Conservation (phyloP, 2,888 invertebrate species). For the Bedellia somnulentella region DNA sequence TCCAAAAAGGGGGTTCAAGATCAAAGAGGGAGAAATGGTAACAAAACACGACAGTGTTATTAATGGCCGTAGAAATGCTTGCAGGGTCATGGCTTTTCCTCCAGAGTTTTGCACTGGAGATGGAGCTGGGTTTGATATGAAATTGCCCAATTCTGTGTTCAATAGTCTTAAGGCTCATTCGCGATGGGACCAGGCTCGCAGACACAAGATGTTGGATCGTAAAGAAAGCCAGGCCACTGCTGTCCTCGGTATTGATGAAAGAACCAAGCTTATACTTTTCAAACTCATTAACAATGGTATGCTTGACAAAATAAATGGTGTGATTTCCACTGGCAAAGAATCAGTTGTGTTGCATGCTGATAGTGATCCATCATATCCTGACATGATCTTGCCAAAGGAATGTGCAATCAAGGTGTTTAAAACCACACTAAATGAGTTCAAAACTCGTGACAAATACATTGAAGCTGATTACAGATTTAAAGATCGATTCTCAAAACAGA, state of each 20-base stretch:
- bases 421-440: conserved; percentile 90
- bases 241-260: conserved; percentile 88
- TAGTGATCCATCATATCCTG: conserved; percentile 55
- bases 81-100: conserved; percentile 86
- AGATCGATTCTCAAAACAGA: conserved; percentile 83
- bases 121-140: conserved; percentile 82
- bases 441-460: conserved; percentile 92
- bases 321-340: conserved; percentile 89
- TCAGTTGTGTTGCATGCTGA: conserved; percentile 90
- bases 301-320: conserved; percentile 82
- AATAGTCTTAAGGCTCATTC: conserved; percentile 70
- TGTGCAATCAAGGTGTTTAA: conserved; percentile 90
- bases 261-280: conserved; percentile 83
- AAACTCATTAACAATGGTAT: conserved; percentile 82
- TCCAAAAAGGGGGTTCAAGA: conserved; percentile 71
- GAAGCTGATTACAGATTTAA: conserved; percentile 88
- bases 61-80: conserved; percentile 83
- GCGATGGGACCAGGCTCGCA: conserved; percentile 52
- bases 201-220: conserved; percentile 68
- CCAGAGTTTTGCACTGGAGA: conserved; percentile 90
- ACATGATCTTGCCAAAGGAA: conserved; percentile 62
- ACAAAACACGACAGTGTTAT: conserved; percentile 92
- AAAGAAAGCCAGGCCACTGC: conserved; percentile 86
- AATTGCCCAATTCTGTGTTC: conserved; percentile 78
- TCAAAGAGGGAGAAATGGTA: conserved; percentile 71